Base-by-base conservation (phyloP, 2,797 vertebrate species). In the Malacoctenus gilli region DNA sequence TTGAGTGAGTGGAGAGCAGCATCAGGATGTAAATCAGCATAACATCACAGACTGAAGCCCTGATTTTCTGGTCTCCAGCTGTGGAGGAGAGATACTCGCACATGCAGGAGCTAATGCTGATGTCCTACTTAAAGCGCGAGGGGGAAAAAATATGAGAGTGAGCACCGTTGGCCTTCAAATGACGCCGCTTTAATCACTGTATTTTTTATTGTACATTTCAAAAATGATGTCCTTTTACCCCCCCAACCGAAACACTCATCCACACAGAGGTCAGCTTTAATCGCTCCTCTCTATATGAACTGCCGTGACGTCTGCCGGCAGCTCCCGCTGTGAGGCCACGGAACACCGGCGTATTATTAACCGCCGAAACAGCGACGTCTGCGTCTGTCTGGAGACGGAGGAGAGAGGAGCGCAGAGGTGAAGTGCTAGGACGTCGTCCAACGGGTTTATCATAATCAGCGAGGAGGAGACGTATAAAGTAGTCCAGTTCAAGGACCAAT, bases 11-110 rank as follows among this genome's bases (percentile, higher is more conserved):
- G n/a, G n/a, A n/a, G n/a, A n/a, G 36, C 37, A 16, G 23, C 51
- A 46, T 28, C 15, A 22, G 54, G 30, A 57, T 67, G 35, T 63
- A 66, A 79, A 83, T 80, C 55, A 72, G 63, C 61, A 47, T 47
- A 54, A 57, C 44, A 67, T 68, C 25, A 49, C 30, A 57, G n/a
- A 40, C 30, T 42, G 5, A 70, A 71, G 49, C 53, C 42, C 61
- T 64, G 54, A 70, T 80, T 77, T 60, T 75, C 36, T 62, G 54
- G 43, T 66, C 54, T 77, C 67, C 64, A 67, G 72, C 71, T 83
- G 79, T 51, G 64, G 25, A 5, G 47, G 23, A 59, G n/a, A 49
- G 43, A 61, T 32, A 35, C 39, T 25, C 42, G 38, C 32, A 32
- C 16, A 22, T 11, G 14, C 47, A 34, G 14, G 3, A 37, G 30